Evolutionary conservation across 2,113 vertebrate species (phyloP).

Genomic region (Prinia subflava): DNA sequence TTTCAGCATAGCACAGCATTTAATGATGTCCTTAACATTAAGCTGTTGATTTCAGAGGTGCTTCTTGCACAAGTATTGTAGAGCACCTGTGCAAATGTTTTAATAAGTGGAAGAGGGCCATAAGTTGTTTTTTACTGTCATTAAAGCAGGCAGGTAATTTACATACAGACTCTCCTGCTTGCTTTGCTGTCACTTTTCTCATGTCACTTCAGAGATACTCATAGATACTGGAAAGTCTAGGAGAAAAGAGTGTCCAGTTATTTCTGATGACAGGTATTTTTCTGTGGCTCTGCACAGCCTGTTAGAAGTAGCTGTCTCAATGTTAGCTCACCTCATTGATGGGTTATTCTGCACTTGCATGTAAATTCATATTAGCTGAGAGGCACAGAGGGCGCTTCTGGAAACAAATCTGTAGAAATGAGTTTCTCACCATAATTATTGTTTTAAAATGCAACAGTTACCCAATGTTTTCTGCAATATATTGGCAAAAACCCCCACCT

Average conservation of each 20-base stretch:
- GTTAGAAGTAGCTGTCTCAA: background rate
- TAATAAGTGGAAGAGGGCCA: background rate
- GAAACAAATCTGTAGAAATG: background rate
- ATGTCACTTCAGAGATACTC: background rate
- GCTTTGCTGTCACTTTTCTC: background rate
- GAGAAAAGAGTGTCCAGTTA: background rate
- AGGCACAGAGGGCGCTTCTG: background rate
- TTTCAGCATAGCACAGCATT: background rate
- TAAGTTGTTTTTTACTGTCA: background rate
- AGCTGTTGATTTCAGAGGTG: background rate
- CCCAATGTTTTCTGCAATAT: background rate
- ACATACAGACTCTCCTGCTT: background rate
- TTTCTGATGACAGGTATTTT: background rate
- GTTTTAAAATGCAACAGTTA: background rate
- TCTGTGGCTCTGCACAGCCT: background rate
- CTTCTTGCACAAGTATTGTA: background rate
- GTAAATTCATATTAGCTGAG: background rate
- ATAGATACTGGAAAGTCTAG: background rate
- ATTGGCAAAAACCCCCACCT: background rate
- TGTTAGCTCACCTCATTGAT: background rate
- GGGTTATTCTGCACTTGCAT: background rate
- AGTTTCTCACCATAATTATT: background rate
- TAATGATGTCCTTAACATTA: background rate
- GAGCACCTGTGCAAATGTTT: background rate
- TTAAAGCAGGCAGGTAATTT: background rate